Percentiles rank a stretch among this genome's conserved stretches.
Conservation (phyloP, 2,888 invertebrate species). For the Agrochola lota region DNA sequence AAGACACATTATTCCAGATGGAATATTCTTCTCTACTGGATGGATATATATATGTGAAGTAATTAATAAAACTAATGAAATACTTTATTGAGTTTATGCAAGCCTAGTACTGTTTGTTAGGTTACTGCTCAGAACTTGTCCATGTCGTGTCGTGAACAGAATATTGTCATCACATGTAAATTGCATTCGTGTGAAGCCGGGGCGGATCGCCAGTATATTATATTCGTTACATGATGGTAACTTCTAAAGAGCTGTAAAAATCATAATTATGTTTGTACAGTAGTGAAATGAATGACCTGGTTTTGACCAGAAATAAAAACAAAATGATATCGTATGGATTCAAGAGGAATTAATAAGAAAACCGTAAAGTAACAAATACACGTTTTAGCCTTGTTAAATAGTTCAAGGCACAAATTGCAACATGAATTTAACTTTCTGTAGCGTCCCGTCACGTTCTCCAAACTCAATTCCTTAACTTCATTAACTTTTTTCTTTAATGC, state of each 20-base stretch:
- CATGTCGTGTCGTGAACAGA: too few species aligned
- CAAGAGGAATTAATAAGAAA: neutral
- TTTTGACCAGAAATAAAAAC: too few species aligned
- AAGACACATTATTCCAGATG: too few species aligned
- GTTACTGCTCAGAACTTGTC: too few species aligned
- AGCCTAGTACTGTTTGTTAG: too few species aligned
- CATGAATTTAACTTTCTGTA: neutral
- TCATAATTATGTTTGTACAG: neutral
- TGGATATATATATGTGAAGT: too few species aligned
- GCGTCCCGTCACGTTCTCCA: too few species aligned
- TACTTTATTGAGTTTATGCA: too few species aligned
- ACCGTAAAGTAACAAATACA: neutral
- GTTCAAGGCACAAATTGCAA: neutral
- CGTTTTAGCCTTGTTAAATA: neutral
- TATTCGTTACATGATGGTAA: neutral
- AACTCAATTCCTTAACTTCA: neutral
- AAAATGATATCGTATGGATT: neutral
- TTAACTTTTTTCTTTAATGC: neutral
- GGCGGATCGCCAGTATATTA: neutral
- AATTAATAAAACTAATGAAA: too few species aligned
- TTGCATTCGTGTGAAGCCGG: too few species aligned
- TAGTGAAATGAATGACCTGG: neutral
- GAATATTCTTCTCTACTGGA: too few species aligned
- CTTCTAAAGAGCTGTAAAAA: neutral
- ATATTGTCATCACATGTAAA: too few species aligned